Percentiles rank a stretch among this genome's conserved stretches.
phyloP scores from a whole-genome alignment of 2,797 vertebrate genomes.

The Pantherophis alleghaniensis region DNA sequence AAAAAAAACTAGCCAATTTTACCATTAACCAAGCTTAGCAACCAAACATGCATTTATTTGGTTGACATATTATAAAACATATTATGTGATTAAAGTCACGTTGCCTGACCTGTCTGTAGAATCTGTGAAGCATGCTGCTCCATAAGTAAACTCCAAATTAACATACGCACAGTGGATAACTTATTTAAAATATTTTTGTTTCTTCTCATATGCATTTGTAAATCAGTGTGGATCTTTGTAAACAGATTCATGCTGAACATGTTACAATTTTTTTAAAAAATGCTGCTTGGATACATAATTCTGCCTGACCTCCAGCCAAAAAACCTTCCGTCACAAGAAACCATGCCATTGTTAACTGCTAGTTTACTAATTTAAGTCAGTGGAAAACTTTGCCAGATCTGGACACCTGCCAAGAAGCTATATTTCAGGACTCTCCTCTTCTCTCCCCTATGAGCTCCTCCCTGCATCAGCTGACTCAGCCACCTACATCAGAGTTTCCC shows the following conservation, averaged over 20 bases:
- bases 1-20: neutral
- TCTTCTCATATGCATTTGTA: neutral
- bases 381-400: constrained; percentile 18
- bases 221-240: neutral
- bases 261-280: neutral
- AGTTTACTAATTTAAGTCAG: neutral
- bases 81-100: neutral
- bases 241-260: neutral
- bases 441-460: neutral
- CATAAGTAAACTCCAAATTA: neutral
- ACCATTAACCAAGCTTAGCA: neutral
- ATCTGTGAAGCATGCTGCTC: neutral
- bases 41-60: neutral
- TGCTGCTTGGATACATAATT: neutral
- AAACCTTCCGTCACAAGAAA: neutral
- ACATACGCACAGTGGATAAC: neutral
- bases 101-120: neutral
- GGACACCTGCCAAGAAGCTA: neutral
- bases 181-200: neutral
- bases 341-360: constrained; percentile 1
- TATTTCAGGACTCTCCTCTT: neutral
- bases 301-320: constrained; percentile 2
- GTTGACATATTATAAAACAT: neutral
- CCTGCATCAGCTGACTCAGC: constrained; percentile 14
- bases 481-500: neutral